A percentile compares a stretch with the other conserved stretches of the same genome.
phyloP scores from a whole-genome alignment of 2,888 invertebrate genomes.

The Tuta absoluta region DNA sequence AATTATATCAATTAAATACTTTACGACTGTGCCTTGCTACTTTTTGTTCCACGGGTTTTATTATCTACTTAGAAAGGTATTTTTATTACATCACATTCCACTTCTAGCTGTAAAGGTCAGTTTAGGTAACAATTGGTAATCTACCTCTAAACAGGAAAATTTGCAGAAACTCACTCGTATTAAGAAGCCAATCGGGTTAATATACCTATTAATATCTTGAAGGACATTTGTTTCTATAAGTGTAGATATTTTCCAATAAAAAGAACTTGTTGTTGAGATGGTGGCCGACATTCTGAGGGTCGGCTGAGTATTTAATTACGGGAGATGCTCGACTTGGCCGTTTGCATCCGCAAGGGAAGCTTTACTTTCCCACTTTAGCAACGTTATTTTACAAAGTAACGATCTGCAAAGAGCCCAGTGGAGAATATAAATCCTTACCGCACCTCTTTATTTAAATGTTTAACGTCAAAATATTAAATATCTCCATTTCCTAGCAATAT shows the following conservation, averaged over 20 bases:
- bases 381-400: conserved; percentile 15
- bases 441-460: conserved; percentile 17
- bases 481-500: conserved; percentile 22
- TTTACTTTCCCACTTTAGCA: conserved; percentile 30
- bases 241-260: no score
- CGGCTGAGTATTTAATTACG: conserved; percentile 66
- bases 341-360: conserved; percentile 47
- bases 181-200: conserved; percentile 29
- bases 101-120: conserved; percentile 2
- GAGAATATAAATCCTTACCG: conserved; percentile 16
- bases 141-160: conserved; percentile 10
- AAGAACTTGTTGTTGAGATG: conserved; percentile 46
- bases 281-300: conserved; percentile 50
- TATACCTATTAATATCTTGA: no score
- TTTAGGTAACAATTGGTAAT: conserved; percentile 16
- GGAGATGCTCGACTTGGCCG: conserved; percentile 49
- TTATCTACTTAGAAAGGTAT: conserved; percentile 33
- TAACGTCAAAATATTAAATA: conserved; percentile 24
- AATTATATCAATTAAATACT: conserved; percentile 78
- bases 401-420: neutral
- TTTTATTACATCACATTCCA: conserved; percentile 21
- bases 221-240: no score
- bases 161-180: conserved; percentile 15
- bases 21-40: conserved; percentile 53
- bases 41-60: conserved; percentile 42